phyloP scores from a whole-genome alignment of 2,888 invertebrate genomes.

The Gastracanthus pulcherrimus region DNA sequence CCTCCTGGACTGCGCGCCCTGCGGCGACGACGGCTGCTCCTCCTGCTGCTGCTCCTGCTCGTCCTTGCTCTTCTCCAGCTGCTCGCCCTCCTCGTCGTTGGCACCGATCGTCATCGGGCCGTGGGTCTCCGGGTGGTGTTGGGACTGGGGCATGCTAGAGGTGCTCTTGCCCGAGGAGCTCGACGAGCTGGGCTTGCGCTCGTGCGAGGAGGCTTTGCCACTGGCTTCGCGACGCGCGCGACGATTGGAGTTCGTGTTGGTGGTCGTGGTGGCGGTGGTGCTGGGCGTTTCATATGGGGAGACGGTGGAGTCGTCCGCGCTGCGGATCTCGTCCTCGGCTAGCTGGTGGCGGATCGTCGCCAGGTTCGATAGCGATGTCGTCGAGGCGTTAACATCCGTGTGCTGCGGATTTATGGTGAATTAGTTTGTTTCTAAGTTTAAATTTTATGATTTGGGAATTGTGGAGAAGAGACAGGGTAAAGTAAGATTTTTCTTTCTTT shows the following conservation, averaged over 20 bases:
- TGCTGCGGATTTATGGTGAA: too few relatives aligned
- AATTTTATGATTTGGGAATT: too few relatives aligned
- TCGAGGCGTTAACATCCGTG: conserved; percentile 55
- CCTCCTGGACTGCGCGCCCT: conserved; percentile 49
- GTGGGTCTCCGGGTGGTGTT: not conserved
- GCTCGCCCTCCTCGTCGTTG: not conserved
- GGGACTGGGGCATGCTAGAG: conserved; percentile 45
- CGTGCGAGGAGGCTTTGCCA: conserved; percentile 81
- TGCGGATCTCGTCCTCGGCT: conserved; percentile 31
- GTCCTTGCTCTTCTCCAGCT: not conserved
- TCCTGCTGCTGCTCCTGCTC: not conserved
- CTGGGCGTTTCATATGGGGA: not conserved
- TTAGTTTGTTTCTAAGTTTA: too few relatives aligned
- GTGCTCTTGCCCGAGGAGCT: conserved; percentile 78
- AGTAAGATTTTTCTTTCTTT: too few relatives aligned
- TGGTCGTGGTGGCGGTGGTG: too few relatives aligned
- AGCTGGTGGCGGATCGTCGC: not conserved
- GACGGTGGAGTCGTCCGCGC: not conserved
- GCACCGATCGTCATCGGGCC: not conserved
- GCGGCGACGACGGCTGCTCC: conserved; percentile 69
- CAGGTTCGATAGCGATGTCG: not conserved
- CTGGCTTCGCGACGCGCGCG: conserved; percentile 76
- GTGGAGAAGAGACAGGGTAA: too few relatives aligned
- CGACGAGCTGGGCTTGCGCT: conserved; percentile 88
- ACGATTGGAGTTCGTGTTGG: conserved; percentile 59